phyloP scores from a whole-genome alignment of 1,140 invertebrate genomes.

The Trichogramma pretiosum region DNA sequence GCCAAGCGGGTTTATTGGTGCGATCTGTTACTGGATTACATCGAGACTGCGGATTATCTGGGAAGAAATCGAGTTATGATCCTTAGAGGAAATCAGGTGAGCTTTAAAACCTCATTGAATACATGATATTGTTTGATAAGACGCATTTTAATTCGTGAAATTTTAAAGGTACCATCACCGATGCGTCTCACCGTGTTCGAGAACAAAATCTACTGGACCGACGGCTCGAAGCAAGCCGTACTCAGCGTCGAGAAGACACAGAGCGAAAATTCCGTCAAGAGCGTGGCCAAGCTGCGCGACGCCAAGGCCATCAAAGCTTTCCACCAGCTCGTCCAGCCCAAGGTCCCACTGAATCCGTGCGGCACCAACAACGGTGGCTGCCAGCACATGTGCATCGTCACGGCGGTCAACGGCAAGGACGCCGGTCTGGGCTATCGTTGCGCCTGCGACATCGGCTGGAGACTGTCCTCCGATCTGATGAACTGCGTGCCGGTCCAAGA shows the following conservation, averaged over 20 bases:
- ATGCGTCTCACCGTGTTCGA: slow-evolving; percentile 81
- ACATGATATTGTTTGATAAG: no score
- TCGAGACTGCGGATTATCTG: slow-evolving; percentile 94
- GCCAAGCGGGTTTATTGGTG: slow-evolving; percentile 90
- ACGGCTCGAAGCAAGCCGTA: slow-evolving; percentile 89
- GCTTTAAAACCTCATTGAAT: no score
- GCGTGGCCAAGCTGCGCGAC: slow-evolving; percentile 73
- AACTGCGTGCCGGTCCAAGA: slow-evolving; percentile 81
- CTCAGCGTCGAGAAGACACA: slow-evolving; percentile 86
- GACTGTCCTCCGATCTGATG: slow-evolving; percentile 63
- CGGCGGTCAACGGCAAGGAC: slow-evolving; percentile 63
- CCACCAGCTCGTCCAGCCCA: slow-evolving; percentile 67
- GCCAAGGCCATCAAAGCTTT: slow-evolving; percentile 77
- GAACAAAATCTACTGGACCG: slow-evolving; percentile 89
- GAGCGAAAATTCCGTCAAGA: slow-evolving; percentile 63
- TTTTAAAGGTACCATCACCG: slow-evolving; percentile 75
- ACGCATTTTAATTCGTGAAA: no score
- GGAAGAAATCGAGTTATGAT: slow-evolving; percentile 73
- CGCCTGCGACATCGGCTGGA: slow-evolving; percentile 82
- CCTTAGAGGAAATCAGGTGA: slow-evolving; percentile 51
- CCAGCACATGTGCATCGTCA: slow-evolving; percentile 92
- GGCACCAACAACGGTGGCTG: slow-evolving; percentile 83
- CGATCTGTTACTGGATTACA: slow-evolving; percentile 91
- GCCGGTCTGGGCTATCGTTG: slow-evolving; percentile 82
- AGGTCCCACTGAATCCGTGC: slow-evolving; percentile 74